Evolutionary conservation across 2,113 vertebrate species (phyloP).

Genomic region (Zosterops pallidus): DNA sequence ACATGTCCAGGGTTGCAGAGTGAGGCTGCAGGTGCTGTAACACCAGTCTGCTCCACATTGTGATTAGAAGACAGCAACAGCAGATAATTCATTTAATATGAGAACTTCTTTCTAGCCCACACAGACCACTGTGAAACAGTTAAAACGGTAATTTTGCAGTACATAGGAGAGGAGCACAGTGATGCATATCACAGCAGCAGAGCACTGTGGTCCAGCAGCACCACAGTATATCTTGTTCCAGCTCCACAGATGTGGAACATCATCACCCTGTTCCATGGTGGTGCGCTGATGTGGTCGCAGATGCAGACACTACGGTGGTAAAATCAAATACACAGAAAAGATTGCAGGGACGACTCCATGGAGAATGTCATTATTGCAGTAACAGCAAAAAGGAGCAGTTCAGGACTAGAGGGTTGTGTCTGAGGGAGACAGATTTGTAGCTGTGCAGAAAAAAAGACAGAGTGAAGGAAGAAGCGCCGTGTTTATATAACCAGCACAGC

Average conservation of each 20-base stretch:
- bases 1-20: neutral
- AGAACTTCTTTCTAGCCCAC: conserved; percentile 33
- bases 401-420: neutral
- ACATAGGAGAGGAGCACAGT: neutral
- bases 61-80: neutral
- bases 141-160: conserved; percentile 21
- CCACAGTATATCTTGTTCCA: neutral
- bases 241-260: neutral
- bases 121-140: conserved; percentile 18
- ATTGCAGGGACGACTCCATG: neutral
- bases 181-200: neutral
- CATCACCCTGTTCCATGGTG: neutral
- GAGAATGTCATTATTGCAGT: conserved; percentile 19
- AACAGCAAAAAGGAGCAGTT: conserved; percentile 29
- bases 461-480: neutral
- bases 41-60: neutral
- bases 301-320: neutral
- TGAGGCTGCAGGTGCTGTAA: neutral
- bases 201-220: neutral
- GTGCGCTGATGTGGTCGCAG: neutral
- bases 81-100: conserved; percentile 3
- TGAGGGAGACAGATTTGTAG: conserved; percentile 38
- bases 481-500: conserved; percentile 55
- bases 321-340: neutral
- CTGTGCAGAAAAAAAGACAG: conserved; percentile 8